phyloP scores from a whole-genome alignment of 2,888 invertebrate genomes.

The Pteria penguin region DNA sequence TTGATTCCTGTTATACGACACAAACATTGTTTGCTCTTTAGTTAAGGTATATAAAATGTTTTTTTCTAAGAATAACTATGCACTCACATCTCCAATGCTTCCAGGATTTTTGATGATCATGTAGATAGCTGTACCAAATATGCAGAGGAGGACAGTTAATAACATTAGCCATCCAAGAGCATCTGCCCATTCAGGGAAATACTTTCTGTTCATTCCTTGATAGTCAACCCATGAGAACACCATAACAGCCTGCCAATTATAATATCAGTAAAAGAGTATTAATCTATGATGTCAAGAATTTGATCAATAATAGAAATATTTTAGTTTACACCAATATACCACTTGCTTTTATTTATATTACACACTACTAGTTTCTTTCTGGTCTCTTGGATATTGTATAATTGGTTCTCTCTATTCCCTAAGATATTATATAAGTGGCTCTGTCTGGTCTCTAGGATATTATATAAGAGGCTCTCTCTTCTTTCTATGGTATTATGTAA shows the following conservation, averaged over 20 bases:
- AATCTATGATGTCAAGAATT: slow-evolving; percentile 8
- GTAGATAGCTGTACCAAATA: slow-evolving; percentile 63
- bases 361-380: no score
- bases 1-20: no score
- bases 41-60: no score
- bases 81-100: not conserved
- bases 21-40: no score
- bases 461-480: no score
- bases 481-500: no score
- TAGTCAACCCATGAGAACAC: slow-evolving; percentile 77
- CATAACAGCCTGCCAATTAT: slow-evolving; percentile 82
- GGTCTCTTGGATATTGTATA: no score
- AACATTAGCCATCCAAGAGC: slow-evolving; percentile 77
- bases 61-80: not conserved
- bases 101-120: slow-evolving; percentile 53
- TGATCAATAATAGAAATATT: not conserved
- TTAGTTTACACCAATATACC: no score
- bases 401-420: no score
- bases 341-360: no score
- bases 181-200: slow-evolving; percentile 75
- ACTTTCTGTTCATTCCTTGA: slow-evolving; percentile 61
- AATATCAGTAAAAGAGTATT: not conserved
- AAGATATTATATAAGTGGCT: no score
- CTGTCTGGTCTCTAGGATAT: no score
- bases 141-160: slow-evolving; percentile 67